A percentile compares a stretch with the other conserved stretches of the same genome.
Conservation (phyloP, 2,888 invertebrate species). For the Eucera pruinosa region DNA sequence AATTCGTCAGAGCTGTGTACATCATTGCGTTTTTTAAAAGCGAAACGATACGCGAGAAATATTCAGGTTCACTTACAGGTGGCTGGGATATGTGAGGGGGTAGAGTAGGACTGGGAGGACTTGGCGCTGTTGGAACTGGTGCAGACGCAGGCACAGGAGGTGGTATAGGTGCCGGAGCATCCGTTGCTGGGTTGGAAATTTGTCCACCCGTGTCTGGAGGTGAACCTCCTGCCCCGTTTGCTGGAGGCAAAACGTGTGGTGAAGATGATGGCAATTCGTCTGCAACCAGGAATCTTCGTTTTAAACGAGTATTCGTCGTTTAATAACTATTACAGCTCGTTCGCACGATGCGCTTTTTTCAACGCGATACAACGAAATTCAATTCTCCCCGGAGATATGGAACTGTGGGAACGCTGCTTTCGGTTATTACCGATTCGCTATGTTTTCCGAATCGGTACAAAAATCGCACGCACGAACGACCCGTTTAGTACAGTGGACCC, state of each 20-base stretch:
- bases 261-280: constrained; percentile 85
- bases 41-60: neutral
- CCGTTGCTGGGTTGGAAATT: constrained; percentile 86
- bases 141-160: constrained; percentile 90
- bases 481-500: no score
- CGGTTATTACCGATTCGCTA: no score
- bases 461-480: no score
- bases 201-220: constrained; percentile 84
- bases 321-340: no score
- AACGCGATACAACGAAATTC: no score
- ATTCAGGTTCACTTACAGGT: constrained; percentile 77
- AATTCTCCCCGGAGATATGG: no score
- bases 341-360: no score
- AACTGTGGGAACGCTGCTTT: no score
- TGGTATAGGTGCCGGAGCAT: constrained; percentile 88
- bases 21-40: neutral
- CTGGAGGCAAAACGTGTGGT: constrained; percentile 83
- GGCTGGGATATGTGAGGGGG: constrained; percentile 84
- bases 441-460: no score
- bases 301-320: neutral
- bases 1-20: no score
- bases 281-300: constrained; percentile 51
- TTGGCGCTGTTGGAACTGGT: constrained; percentile 88
- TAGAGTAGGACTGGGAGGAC: constrained; percentile 87
- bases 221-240: constrained; percentile 83